Evolutionary conservation across 1,140 invertebrate genomes (phyloP), one percentile per base, ranked within the genome.

Genomic region (Habropoda laboriosa): DNA sequence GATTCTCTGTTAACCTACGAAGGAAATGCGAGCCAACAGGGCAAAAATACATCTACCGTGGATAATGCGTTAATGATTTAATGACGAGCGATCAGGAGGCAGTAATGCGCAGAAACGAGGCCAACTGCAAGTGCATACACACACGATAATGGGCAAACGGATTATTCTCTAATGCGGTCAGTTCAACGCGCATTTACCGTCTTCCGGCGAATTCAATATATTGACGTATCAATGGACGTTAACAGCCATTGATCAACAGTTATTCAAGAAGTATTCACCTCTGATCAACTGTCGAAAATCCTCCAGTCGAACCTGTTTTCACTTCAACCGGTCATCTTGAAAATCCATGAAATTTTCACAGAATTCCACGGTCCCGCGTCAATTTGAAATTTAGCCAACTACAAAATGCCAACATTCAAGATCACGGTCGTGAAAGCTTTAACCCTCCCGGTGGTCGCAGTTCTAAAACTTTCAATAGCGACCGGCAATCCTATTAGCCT

Each of bases 51-150:
- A 66, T 81, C 66, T 68, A 70, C 30, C 32, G n/a, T 85, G 78
- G 81, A 81, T 86, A 82, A 85, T 77, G 79, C 82, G 77, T 87
- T 88, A 88, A 87, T 80, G 86, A 88, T 83, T 83, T 83, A 85
- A 84, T 82, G 86, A 87, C 84, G 82, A 81, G 63, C 77, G 57
- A 49, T 63, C 66, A 51, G 42, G 21, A 27, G 47, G 66, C 32
- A 64, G 40, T 64, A 64, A 64, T 64, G 38, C 35, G 24, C 61
- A 21, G 38, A 68, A 71, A 68, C 57, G 38, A 55, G 49, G 53
- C 35, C n/a, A 71, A 60, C 32, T 55, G 68, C 51, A 16, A 74
- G 70, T 66, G 64, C 58, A 49, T 68, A 35, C 70, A 72, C 73
- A 67, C 67, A 66, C 73, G 81, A 82, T 82, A 78, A 67, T 84